Evolutionary conservation across 1,140 invertebrate genomes (phyloP).

Genomic region (Platyura marginata): DNA sequence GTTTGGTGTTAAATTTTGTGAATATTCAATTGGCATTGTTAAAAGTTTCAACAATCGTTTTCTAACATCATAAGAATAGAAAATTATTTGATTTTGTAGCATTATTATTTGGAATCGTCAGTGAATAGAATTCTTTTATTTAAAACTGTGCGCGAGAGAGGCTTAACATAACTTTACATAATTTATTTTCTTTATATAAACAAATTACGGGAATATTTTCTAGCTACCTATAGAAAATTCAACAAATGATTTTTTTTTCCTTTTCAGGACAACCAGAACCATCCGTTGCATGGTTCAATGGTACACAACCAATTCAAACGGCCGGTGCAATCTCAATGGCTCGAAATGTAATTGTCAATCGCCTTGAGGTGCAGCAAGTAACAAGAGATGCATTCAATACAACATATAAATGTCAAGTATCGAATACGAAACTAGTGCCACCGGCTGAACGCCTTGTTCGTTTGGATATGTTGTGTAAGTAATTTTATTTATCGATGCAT

Average conservation of each 20-base stretch:
- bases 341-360: conserved; percentile 58
- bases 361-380: conserved; percentile 47
- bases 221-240: too few species aligned
- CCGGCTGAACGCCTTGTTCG: conserved; percentile 58
- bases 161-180: too few species aligned
- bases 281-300: conserved; percentile 59
- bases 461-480: conserved; percentile 63
- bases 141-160: too few species aligned
- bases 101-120: too few species aligned
- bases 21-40: too few species aligned
- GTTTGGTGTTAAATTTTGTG: too few species aligned
- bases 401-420: conserved; percentile 67
- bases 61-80: too few species aligned
- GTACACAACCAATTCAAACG: conserved; percentile 33
- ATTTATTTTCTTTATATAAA: too few species aligned
- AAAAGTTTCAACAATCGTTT: too few species aligned
- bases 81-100: too few species aligned
- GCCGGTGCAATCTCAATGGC: conserved; percentile 37
- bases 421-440: conserved; percentile 66
- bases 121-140: too few species aligned
- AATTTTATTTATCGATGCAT: not conserved
- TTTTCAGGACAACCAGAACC: conserved; percentile 59
- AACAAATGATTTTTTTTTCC: conserved; percentile 9
- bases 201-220: too few species aligned
- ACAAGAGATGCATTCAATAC: conserved; percentile 58